A percentile compares a stretch with the other conserved stretches of the same genome.
phyloP scores from a whole-genome alignment of 2,888 invertebrate species.

The Pollenia amentaria region DNA sequence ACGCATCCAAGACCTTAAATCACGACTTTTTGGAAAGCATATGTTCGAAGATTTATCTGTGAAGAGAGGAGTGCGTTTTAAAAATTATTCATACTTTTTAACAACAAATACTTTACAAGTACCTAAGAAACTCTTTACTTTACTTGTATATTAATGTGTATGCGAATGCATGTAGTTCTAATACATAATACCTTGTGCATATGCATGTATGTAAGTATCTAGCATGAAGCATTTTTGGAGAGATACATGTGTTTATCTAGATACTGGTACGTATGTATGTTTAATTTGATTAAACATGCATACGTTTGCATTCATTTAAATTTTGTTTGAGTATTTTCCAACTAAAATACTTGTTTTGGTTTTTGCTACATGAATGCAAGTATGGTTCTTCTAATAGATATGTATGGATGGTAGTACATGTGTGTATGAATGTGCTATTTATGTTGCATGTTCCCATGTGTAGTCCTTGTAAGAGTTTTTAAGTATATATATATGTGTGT shows the following conservation, averaged over 20 bases:
- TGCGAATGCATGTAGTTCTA: not conserved
- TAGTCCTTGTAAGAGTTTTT: slow-evolving; percentile 36
- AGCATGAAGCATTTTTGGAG: not conserved
- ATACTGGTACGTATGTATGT: slow-evolving; percentile 15
- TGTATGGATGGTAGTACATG: not conserved
- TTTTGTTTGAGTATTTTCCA: slow-evolving; percentile 60
- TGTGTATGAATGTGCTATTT: not conserved
- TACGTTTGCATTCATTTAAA: slow-evolving; percentile 72
- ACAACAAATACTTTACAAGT: slow-evolving; percentile 31
- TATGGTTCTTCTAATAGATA: slow-evolving; percentile 14
- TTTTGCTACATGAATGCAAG: slow-evolving; percentile 49
- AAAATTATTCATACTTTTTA: slow-evolving; percentile 51
- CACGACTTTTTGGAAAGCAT: slow-evolving; percentile 29
- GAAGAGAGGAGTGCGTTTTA: slow-evolving; percentile 3
- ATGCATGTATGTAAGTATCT: not conserved
- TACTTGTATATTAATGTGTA: slow-evolving; percentile 3
- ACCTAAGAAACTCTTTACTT: slow-evolving; percentile 40
- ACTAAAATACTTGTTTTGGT: slow-evolving; percentile 68
- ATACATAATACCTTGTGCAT: not conserved
- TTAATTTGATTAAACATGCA: slow-evolving; percentile 66
- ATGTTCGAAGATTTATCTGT: not conserved
- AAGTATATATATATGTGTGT: not conserved
- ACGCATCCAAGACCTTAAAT: not conserved
- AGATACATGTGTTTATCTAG: slow-evolving; percentile 14
- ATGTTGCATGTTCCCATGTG: slow-evolving; percentile 19